These are phyloP conservation scores for Rhynchotus rufescens DNA, from an alignment of 2,797 vertebrate species.

Conservation along the genomic window DNA sequence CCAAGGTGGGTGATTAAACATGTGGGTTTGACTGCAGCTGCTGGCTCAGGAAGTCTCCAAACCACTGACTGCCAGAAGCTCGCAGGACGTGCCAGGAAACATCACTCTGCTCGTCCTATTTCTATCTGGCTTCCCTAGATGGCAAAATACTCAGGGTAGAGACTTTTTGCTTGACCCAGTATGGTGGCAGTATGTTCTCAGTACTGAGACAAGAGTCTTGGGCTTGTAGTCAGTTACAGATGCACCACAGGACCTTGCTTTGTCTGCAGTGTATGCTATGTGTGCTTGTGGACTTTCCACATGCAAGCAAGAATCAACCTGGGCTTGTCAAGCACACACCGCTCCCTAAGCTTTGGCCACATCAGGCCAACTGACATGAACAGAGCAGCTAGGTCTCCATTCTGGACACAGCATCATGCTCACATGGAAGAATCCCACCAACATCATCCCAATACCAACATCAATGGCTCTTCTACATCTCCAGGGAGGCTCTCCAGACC, in stretches of 20 bases:
- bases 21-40: background rate
- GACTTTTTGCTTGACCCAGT: rapidly evolving
- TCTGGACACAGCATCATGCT: rapidly evolving
- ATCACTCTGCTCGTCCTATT: background rate
- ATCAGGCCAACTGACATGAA: rapidly evolving
- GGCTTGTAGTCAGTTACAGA: too few relatives aligned
- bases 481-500: slow-evolving; percentile 16
- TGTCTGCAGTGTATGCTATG: background rate
- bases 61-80: rapidly evolving
- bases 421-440: rapidly evolving
- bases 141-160: background rate
- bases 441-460: background rate
- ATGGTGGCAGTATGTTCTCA: rapidly evolving
- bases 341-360: rapidly evolving
- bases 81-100: background rate
- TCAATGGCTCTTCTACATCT: background rate
- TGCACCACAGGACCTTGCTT: background rate
- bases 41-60: background rate
- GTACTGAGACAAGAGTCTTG: background rate
- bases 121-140: background rate
- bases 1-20: slow-evolving; percentile 12
- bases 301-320: rapidly evolving
- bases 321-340: rapidly evolving
- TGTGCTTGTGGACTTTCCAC: rapidly evolving
- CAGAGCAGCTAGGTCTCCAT: background rate